These are phyloP conservation scores for Thaumatotibia leucotreta DNA, from an alignment of 1,140 invertebrate genomes.

Conservation along the genomic window DNA sequence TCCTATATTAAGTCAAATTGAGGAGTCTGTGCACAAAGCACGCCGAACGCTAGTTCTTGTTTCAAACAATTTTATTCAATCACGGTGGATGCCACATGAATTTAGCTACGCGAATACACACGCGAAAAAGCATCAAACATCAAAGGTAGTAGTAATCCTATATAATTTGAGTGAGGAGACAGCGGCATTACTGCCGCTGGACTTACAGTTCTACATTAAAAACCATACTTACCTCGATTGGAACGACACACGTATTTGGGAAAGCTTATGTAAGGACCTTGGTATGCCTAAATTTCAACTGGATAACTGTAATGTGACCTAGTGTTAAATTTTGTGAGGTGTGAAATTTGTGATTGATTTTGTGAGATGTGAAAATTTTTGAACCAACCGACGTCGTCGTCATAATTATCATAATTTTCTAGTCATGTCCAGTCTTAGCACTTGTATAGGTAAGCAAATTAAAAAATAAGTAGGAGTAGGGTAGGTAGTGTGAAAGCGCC, in stretches of 20 bases:
- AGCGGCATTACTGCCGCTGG: conserved; percentile 83
- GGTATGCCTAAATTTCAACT: not conserved
- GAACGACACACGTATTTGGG: conserved; percentile 91
- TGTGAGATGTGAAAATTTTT: too few relatives aligned
- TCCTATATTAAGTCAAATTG: conserved; percentile 86
- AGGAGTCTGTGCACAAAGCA: conserved; percentile 85
- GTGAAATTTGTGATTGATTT: too few relatives aligned
- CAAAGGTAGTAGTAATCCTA: not conserved
- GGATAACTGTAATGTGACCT: too few relatives aligned
- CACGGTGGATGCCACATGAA: conserved; percentile 89
- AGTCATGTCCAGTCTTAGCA: too few relatives aligned
- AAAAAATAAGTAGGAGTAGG: too few relatives aligned
- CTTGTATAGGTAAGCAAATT: too few relatives aligned
- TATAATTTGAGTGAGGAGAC: conserved; percentile 78
- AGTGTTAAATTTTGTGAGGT: too few relatives aligned
- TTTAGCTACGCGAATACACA: conserved; percentile 86
- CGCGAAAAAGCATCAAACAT: conserved; percentile 76
- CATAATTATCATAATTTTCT: too few relatives aligned
- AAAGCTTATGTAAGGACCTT: conserved; percentile 78
- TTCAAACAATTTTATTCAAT: conserved; percentile 87
- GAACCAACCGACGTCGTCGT: too few relatives aligned
- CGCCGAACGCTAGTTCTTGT: conserved; percentile 87
- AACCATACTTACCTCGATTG: conserved; percentile 92
- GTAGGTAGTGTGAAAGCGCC: too few relatives aligned
- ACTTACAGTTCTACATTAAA: conserved; percentile 83